Evolutionary conservation across 2,113 vertebrate species (phyloP), one percentile per base, ranked within the genome.

Genomic region (Oryzias curvinotus): DNA sequence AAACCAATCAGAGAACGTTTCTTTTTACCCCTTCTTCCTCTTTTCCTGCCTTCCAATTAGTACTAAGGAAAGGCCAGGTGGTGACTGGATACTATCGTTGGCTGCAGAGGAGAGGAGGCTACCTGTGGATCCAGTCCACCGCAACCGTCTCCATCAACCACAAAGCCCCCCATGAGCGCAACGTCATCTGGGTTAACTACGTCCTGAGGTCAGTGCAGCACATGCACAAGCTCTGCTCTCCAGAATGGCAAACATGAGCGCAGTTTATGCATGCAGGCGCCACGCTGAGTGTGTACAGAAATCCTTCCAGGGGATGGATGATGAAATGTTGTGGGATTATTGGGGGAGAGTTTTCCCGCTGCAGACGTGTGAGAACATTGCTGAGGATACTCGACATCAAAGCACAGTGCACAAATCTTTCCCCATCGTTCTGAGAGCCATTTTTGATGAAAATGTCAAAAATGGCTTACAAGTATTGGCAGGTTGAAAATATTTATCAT

Each of bases 111-210:
- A 81, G 92, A 1, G 95, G 95, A 12, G 95, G 95, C 44, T 96
- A 94, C 41, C 92, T 95, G 73, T 96, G 95, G 95, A 90, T 96
- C 65, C 95, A 96, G 85, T 96, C 95, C 14, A 93, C 91, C 15
- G 95, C 94, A 87, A 96, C 95, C 0, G 91, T 96, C 82, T 94
- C 95, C 14, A 92, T 95, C 82, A 95, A 92, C 50, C 93, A 94
- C 85, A 96, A 96, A 92, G 94, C 91, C 21, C 93, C 94, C 0
- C 93, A 93, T 6, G 95, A 96, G 77, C 93, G 92, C 61, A 95
- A 95, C n/a, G 92, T 95, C 88, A 94, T 96, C 73, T 96, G 95
- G 95, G 94, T 96, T 83, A 96, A 95, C 88, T 93, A 94, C 12
- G 90, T 96, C 77, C 90, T 96, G 86, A 96, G 95, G 95, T 96